Evolutionary conservation across 2,797 vertebrate genomes (phyloP), one percentile per base, ranked within the genome.

Genomic region (Acropternis orthonyx): DNA sequence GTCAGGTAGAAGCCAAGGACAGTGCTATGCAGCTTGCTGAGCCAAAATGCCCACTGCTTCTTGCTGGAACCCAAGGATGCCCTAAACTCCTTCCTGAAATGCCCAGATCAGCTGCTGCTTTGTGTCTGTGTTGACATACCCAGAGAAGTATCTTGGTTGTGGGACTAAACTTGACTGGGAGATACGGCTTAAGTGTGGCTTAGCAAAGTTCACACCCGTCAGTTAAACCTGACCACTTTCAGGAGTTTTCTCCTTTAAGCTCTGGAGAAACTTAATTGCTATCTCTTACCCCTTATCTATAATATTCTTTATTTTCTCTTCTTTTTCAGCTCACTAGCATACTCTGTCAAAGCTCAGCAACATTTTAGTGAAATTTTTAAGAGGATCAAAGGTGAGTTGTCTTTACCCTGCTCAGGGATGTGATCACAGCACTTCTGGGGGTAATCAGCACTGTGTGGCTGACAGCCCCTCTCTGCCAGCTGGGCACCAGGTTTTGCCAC

Each of bases 21-120:
- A 3, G 6, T 32, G 18, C 39, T 36, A 14, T 2, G 2, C 24
- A 66, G 4, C 3, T 15, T 21, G 2, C 18, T n/a, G 17, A 54
- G 17, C 30, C 5, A 4, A 5, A 7, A 23, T 7, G 23, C 17
- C 62, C 24, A 5, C 32, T 0, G 7, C 28, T 67, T 41, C 32
- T 44, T 2, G 0, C 6, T 26, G 10, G 10, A 28, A 30, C 30
- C 28, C 9, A 14, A 21, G 22, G 0, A 0, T 18, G 7, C 23
- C 22, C 43, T 13, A 39, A 69, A 3, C 2, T 7, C 9, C 6
- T 23, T 51, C 22, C 32, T 52, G 41, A 44, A 72, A 7, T 5
- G 14, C 22, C 46, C 55, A 24, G 34, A 5, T 11, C 1, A 1
- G 34, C 46, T 56, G 41, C 46, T 12, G 3, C 22, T 59, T 43